A percentile compares a stretch with the other conserved stretches of the same genome.
These are phyloP conservation scores for Aphaenogaster ashmeadi DNA, from an alignment of 1,140 invertebrate genomes.

Conservation along the genomic window DNA sequence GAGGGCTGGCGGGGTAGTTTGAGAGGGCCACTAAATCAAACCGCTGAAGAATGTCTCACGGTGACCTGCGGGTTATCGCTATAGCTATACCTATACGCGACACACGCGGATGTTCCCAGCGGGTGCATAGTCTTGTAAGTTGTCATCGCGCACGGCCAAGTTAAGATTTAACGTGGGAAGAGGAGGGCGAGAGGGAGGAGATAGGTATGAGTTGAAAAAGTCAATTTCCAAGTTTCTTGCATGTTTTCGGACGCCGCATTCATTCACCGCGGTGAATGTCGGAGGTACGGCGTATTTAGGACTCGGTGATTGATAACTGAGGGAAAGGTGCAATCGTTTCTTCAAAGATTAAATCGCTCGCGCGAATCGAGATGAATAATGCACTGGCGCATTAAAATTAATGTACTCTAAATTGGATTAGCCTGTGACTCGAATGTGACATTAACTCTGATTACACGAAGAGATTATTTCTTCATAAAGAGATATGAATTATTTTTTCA, in stretches of 20 bases:
- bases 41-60: slow-evolving; percentile 78
- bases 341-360: neutral
- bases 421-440: neutral
- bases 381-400: neutral
- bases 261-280: neutral
- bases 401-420: neutral
- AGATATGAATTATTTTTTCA: neutral
- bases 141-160: slow-evolving; percentile 35
- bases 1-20: slow-evolving; percentile 5
- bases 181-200: neutral
- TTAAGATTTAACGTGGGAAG: slow-evolving; percentile 30
- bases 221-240: neutral
- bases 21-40: slow-evolving; percentile 78
- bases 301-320: neutral
- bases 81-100: slow-evolving; percentile 32
- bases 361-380: neutral
- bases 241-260: neutral
- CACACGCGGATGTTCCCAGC: slow-evolving; percentile 37
- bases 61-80: slow-evolving; percentile 72
- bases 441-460: neutral
- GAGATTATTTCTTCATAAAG: neutral
- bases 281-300: neutral
- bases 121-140: slow-evolving; percentile 38
- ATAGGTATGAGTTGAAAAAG: slow-evolving; percentile 1
- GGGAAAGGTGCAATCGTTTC: neutral